Base-by-base conservation (phyloP, 2,888 invertebrate genomes). In the Serrognathus titanus region DNA sequence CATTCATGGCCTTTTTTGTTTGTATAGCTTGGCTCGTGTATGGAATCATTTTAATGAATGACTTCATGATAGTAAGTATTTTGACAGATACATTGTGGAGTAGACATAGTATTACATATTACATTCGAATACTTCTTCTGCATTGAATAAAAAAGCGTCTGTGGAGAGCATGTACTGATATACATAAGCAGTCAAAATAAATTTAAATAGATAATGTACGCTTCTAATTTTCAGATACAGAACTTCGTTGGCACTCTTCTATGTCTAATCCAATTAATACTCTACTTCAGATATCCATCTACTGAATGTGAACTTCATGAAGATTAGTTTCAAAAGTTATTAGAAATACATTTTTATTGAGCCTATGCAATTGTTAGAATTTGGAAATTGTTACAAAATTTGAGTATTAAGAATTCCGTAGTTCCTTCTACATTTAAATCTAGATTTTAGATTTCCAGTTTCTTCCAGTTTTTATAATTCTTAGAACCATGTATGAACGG, bases 1-100 rank as follows among this genome's bases (percentile, higher is more conserved):
- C 94, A 69, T 77, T 92, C 37, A 88, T 90, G 64, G 94, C 91
- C 62, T 84, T 92, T 35, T 69, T 92, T 5, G 92, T 95, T 10
- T 84, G 89, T 20, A 81, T 84, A 61, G 83, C 87, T 71, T 94
- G 94, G 94, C 79, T 90, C 51, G 69, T 90, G 0, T 94, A 94
- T 74, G 94, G 93, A 10, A 80, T 89, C 63, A 85, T 91, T 43
- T 81, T 93, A 55, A 78, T 84, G 62, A 92, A 94, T 74, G 73
- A 79, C 56, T 92, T 92, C 76, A 82, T 94, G 68, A 81, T 90
- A 68, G 92, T 92, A 74, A 83, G 85, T 83, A 16, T 6, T 11
- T n/a, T 46, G 16, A n/a, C 24, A n/a, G n/a, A 20, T 12, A 6
- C 4, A 13, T 3, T 46, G 46, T 46, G 40, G 1, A 31, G 24